Evolutionary conservation across 2,797 vertebrate genomes (phyloP).

Genomic region (Sebastes elongatus): DNA sequence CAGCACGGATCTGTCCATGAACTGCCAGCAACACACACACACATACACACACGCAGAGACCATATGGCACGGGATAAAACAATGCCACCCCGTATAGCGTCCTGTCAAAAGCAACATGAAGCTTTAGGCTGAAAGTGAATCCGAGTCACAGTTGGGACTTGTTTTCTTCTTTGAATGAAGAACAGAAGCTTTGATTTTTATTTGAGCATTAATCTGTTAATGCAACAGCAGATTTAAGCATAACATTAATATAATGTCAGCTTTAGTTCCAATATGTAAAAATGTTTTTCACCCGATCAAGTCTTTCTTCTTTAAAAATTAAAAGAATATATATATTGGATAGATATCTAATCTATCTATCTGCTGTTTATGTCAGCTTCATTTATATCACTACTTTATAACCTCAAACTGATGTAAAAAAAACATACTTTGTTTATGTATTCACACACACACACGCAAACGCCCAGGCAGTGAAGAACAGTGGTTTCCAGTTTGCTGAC

Average conservation of each 20-base stretch:
- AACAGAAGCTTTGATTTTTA: neutral
- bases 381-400: neutral
- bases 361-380: neutral
- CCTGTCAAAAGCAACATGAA: neutral
- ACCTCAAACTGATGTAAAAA: neutral
- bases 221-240: neutral
- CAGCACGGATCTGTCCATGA: conserved; percentile 80
- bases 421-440: neutral
- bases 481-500: conserved; percentile 39
- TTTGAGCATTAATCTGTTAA: neutral
- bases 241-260: neutral
- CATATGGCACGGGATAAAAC: conserved; percentile 70
- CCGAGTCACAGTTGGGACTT: neutral
- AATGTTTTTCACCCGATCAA: neutral
- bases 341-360: neutral
- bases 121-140: neutral
- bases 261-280: neutral
- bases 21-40: conserved; percentile 46
- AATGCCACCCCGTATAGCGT: conserved; percentile 29
- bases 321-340: neutral
- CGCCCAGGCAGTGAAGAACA: conserved; percentile 7
- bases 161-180: neutral
- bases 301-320: neutral
- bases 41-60: neutral
- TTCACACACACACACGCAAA: neutral